phyloP scores from a whole-genome alignment of 1,140 invertebrate species.

The Pseudomyrmex pallidus region DNA sequence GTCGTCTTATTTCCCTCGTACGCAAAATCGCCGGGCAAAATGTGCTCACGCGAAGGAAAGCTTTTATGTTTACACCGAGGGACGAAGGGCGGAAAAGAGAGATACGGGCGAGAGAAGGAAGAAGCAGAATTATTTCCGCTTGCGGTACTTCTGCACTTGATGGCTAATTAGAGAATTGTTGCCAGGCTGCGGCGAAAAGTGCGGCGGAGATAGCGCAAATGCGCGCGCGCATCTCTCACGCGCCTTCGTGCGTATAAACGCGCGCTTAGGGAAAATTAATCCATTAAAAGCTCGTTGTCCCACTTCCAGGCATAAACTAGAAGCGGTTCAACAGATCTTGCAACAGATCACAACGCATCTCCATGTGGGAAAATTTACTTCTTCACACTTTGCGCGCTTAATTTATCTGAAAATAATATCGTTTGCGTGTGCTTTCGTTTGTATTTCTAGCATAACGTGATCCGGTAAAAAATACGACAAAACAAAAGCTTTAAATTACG shows the following conservation, averaged over 20 bases:
- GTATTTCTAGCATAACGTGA: constrained; percentile 17
- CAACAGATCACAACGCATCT: not conserved
- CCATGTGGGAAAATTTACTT: not conserved
- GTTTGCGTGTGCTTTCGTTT: not conserved
- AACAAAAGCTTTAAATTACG: constrained; percentile 40
- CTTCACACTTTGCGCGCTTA: not conserved
- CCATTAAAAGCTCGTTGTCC: constrained; percentile 47
- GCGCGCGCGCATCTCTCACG: constrained; percentile 69
- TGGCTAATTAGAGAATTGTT: constrained; percentile 80
- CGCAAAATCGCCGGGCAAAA: constrained; percentile 23
- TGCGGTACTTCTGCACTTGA: constrained; percentile 76
- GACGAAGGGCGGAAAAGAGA: constrained; percentile 34
- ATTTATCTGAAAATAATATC: constrained; percentile 21
- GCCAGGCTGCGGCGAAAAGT: constrained; percentile 56
- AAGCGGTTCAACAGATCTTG: constrained; percentile 1
- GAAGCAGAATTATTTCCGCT: constrained; percentile 77
- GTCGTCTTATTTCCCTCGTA: constrained; percentile 60
- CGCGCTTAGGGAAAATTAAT: constrained; percentile 49
- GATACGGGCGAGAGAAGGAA: constrained; percentile 26
- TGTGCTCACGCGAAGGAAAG: constrained; percentile 67
- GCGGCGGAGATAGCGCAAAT: constrained; percentile 31
- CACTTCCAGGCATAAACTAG: constrained; percentile 19
- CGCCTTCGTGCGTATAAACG: constrained; percentile 63
- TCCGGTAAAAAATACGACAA: constrained; percentile 26
- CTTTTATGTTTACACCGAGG: constrained; percentile 36